These are phyloP conservation scores for Ectropis crepuscularia DNA, from an alignment of 2,888 invertebrate genomes.

Conservation along the genomic window DNA sequence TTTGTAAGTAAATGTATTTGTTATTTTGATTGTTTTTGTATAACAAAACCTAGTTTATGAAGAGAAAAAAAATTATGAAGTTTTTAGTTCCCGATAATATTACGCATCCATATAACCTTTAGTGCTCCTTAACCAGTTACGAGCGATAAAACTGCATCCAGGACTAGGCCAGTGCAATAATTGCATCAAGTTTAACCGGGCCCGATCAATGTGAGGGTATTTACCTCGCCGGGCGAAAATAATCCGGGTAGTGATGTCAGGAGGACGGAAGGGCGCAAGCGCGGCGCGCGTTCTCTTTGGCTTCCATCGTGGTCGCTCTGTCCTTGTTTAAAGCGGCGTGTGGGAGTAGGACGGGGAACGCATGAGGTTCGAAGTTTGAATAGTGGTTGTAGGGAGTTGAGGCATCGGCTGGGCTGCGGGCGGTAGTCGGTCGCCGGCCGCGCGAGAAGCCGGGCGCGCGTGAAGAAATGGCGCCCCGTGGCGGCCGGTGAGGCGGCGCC, in stretches of 20 bases:
- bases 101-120: background rate
- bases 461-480: conserved; percentile 80
- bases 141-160: conserved; percentile 67
- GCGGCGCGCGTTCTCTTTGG: conserved; percentile 46
- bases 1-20: background rate
- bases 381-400: conserved; percentile 38
- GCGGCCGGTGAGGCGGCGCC: conserved; percentile 84
- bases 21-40: background rate
- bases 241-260: conserved; percentile 84
- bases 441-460: conserved; percentile 77
- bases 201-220: conserved; percentile 84
- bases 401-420: conserved; percentile 33
- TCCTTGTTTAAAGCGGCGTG: conserved; percentile 21
- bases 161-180: conserved; percentile 82
- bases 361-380: conserved; percentile 15
- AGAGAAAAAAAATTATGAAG: background rate
- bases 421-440: conserved; percentile 76
- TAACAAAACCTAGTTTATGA: background rate
- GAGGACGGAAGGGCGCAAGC: conserved; percentile 54
- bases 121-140: conserved; percentile 41
- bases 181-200: conserved; percentile 83
- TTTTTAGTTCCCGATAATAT: conserved; percentile 1
- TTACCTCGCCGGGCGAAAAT: conserved; percentile 84
- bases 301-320: conserved; percentile 17
- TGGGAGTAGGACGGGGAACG: conserved; percentile 17